phyloP scores from a whole-genome alignment of 2,797 vertebrate species.

The Eulemur coronatus region DNA sequence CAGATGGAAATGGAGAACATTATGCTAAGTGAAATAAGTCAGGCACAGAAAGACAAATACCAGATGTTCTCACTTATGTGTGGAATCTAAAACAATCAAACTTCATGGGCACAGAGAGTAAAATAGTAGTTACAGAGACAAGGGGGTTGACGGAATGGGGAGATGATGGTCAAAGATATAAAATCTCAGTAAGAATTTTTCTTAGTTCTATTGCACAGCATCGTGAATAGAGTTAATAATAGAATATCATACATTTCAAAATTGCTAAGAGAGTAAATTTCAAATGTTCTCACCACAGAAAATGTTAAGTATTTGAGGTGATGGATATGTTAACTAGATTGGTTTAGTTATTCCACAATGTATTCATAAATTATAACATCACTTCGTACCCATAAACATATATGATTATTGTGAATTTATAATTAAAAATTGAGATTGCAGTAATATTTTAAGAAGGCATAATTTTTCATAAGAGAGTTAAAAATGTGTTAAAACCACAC shows the following conservation, averaged over 20 bases:
- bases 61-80: not conserved
- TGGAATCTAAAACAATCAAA: too few relatives aligned
- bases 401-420: not conserved
- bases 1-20: not conserved
- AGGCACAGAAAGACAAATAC: not conserved
- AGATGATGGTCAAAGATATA: not conserved
- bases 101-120: not conserved
- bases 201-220: not conserved
- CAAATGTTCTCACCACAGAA: not conserved
- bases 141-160: not conserved
- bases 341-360: not conserved
- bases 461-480: not conserved
- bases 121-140: not conserved
- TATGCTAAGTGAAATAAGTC: not conserved
- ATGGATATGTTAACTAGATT: not conserved
- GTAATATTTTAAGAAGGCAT: constrained; percentile 32
- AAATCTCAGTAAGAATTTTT: not conserved
- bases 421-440: not conserved
- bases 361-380: not conserved
- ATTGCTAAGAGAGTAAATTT: not conserved
- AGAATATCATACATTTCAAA: not conserved
- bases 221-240: not conserved
- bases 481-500: constrained; percentile 23
- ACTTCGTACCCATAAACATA: not conserved
- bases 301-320: not conserved